Conservation (phyloP, 1,140 invertebrate species). For the Leptonema lineaticorne region DNA sequence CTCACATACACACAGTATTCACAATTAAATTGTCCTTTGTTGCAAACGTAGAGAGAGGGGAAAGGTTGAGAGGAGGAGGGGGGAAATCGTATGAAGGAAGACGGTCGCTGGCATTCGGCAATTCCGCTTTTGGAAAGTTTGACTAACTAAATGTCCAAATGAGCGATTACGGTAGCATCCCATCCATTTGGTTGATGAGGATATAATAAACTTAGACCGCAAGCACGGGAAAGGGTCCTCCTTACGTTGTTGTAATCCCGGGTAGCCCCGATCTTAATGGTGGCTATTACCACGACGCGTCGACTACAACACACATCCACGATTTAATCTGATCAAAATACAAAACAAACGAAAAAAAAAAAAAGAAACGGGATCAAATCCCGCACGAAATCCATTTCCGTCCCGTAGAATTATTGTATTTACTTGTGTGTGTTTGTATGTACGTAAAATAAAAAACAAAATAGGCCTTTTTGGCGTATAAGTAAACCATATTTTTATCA, state of each 20-base stretch:
- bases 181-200: slow-evolving; percentile 22
- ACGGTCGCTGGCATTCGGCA: neutral
- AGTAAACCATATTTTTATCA: too few species aligned
- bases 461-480: too few species aligned
- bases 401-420: too few species aligned
- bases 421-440: too few species aligned
- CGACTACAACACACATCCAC: slow-evolving; percentile 3
- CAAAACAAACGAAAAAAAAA: slow-evolving; percentile 9
- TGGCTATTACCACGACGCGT: slow-evolving; percentile 16
- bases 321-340: slow-evolving; percentile 14
- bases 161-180: slow-evolving; percentile 23
- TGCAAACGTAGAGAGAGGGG: slow-evolving; percentile 4
- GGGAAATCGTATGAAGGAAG: too few species aligned
- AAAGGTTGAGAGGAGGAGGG: too few species aligned
- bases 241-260: slow-evolving; percentile 19
- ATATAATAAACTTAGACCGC: slow-evolving; percentile 25
- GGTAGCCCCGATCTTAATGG: slow-evolving; percentile 12
- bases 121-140: slow-evolving; percentile 16
- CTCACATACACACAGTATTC: too few species aligned
- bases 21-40: neutral
- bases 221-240: neutral
- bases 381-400: too few species aligned
- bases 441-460: too few species aligned
- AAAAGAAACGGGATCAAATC: too few species aligned
- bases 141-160: slow-evolving; percentile 23